Evolutionary conservation across 2,797 vertebrate genomes (phyloP).

Genomic region (Eulemur albifrons): DNA sequence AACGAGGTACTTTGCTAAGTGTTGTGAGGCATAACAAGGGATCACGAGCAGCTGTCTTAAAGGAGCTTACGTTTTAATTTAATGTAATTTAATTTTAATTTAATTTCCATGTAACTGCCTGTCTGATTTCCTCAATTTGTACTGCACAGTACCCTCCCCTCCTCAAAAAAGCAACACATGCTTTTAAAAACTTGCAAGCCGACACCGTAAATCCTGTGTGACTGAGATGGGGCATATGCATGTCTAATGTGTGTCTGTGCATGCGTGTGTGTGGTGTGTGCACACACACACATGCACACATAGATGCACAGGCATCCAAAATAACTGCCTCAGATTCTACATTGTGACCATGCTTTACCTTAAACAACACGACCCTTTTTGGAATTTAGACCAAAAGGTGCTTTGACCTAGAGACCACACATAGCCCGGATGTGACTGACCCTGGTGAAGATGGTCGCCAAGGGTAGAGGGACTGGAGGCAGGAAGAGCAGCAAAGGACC

Average conservation of each 20-base stretch:
- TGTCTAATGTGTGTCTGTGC: background rate
- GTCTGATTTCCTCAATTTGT: constrained; percentile 70
- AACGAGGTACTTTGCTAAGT: constrained; percentile 60
- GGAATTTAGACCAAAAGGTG: background rate
- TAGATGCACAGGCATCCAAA: background rate
- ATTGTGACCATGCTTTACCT: background rate
- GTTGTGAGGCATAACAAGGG: constrained; percentile 33
- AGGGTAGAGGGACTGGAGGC: background rate
- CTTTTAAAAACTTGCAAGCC: constrained; percentile 42
- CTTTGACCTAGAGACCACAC: background rate
- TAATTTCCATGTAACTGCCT: constrained; percentile 77
- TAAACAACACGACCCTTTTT: background rate
- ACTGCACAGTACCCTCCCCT: background rate
- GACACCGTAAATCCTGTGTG: constrained; percentile 2
- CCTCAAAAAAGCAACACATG: background rate
- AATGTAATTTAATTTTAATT: constrained; percentile 75
- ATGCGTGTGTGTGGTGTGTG: too few relatives aligned
- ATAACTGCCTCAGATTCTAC: background rate
- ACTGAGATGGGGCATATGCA: background rate
- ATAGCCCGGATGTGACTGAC: background rate
- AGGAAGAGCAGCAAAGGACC: background rate
- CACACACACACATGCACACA: background rate
- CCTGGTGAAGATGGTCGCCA: background rate
- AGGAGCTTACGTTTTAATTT: constrained; percentile 74
- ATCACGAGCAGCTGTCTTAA: constrained; percentile 67